Base-by-base conservation (phyloP, 2,113 vertebrate species). In the Ochotona princeps region DNA sequence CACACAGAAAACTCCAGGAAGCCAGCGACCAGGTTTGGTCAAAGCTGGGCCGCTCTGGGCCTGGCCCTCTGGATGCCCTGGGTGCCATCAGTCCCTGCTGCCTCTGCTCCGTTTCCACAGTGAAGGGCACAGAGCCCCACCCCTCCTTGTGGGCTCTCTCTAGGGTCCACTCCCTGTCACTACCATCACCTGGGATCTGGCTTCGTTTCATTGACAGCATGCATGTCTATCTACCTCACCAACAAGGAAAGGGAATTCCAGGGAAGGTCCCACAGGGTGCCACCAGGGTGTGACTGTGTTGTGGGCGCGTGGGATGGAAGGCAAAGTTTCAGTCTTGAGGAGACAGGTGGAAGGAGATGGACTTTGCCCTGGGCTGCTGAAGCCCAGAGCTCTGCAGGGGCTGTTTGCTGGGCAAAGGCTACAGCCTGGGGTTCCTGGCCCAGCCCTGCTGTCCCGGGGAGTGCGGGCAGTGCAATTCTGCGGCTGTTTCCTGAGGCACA, bases 281-380 rank as follows among this genome's bases (percentile, higher is more conserved):
- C 17, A 4, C 61, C 18, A 35, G 47, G 15, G 54, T 12, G 20
- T 21, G 54, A 2, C 20, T 0, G 1, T 1, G 28, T 9, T 13
- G 23, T 2, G 30, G 5, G 7, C 11, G 17, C 2, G 49, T 44
- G 35, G 26, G 47, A 66, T 47, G 57, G 38, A 8, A 2, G 10
- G 47, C 38, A 44, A 44, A 44, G 38, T 44, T 44, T 65, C 49
- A 20, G 66, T 14, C 38, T 44, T 44, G 30, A 69, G 51, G 57
- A 49, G 35, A 74, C 35, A 23, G 15, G 5, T 87, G 47, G 51
- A 84, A 84, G 72, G 25, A 65, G 88, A 26, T 60, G 51, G 65
- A 9, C 7, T 66, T 35, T 66, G 70, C 67, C 81, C 35, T 51
- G 26, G 65, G 28, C 14, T 57, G 78, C 35, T 69, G 30, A 57